Percentiles rank a stretch among this genome's conserved stretches.
Conservation (phyloP, 1,140 invertebrate species). For the Dufourea novaeangliae region DNA sequence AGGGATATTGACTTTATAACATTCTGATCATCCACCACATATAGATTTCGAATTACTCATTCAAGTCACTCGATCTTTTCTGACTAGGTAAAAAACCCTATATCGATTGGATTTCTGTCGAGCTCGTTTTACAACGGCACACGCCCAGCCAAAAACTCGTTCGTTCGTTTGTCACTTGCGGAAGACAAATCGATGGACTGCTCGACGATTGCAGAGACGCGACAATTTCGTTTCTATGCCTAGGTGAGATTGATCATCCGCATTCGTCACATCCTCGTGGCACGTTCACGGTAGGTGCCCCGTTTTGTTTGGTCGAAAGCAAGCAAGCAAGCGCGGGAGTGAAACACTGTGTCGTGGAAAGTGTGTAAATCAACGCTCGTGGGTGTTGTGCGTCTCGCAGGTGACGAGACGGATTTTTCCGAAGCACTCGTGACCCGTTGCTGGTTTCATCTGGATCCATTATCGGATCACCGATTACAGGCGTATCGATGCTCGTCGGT, state of each 20-base stretch:
- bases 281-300: not conserved
- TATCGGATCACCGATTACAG: slow-evolving; percentile 17
- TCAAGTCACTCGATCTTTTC: too few species aligned
- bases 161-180: not conserved
- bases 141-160: too few species aligned
- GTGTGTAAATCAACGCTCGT: not conserved
- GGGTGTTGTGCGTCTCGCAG: not conserved
- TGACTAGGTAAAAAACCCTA: too few species aligned
- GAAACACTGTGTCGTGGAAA: not conserved
- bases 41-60: too few species aligned
- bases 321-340: not conserved
- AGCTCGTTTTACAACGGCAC: too few species aligned
- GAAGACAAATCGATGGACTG: not conserved
- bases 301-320: too few species aligned
- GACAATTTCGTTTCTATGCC: not conserved
- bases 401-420: not conserved
- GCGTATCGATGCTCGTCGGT: not conserved
- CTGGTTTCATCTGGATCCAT: slow-evolving; percentile 23
- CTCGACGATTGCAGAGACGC: not conserved
- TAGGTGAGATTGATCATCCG: slow-evolving; percentile 9
- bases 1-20: too few species aligned
- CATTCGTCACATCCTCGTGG: not conserved
- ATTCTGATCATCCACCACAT: too few species aligned
- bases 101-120: too few species aligned
- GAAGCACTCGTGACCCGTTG: not conserved